Conservation (phyloP, 2,113 vertebrate genomes). For the Tachysurus fulvidraco region DNA sequence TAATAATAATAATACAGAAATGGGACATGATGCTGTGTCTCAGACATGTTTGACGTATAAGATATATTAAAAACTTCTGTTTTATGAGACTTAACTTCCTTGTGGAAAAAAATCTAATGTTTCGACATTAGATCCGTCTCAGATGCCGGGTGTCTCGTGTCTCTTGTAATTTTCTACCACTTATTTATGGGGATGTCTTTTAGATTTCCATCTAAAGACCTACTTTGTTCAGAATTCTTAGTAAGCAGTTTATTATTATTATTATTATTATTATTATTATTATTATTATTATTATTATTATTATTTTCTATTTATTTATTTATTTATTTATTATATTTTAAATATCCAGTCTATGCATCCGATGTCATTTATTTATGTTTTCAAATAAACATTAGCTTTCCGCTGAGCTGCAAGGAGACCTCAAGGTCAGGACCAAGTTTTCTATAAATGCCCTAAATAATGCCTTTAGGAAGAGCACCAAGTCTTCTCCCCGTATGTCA, state of each 20-base stretch:
- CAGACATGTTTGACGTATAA: background rate
- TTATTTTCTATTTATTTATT: too few species aligned
- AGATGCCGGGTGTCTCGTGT: background rate
- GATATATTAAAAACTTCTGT: background rate
- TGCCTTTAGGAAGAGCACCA: background rate
- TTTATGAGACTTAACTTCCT: background rate
- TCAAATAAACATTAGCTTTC: background rate
- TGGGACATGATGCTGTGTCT: background rate
- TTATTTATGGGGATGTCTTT: background rate
- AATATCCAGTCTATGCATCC: too few species aligned
- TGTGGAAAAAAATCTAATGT: slow-evolving; percentile 14
- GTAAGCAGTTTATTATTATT: background rate
- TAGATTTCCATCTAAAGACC: background rate
- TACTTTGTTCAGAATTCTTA: background rate
- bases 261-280: too few species aligned
- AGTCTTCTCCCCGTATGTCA: background rate
- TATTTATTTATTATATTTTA: too few species aligned
- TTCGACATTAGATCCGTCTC: background rate
- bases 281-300: too few species aligned
- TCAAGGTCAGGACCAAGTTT: slow-evolving; percentile 11
- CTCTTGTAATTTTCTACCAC: background rate
- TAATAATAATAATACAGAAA: background rate
- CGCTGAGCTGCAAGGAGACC: background rate
- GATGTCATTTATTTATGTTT: too few species aligned
- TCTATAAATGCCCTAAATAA: background rate